Conservation (phyloP, 2,113 vertebrate genomes). For the Lophura nycthemera region DNA sequence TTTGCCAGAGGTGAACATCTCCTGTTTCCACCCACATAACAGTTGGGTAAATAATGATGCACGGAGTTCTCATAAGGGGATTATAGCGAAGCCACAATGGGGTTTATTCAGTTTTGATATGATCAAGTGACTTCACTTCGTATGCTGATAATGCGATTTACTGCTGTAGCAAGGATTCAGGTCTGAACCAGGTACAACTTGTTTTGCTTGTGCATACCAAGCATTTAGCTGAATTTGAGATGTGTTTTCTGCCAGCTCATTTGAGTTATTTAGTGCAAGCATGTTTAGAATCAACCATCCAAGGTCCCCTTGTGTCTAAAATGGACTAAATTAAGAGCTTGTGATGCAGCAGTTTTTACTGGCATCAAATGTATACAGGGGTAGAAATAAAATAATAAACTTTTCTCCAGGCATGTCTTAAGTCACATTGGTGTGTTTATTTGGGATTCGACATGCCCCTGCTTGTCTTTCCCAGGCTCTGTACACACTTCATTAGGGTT, state of each 20-base stretch:
- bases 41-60: conserved; percentile 67
- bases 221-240: conserved; percentile 30
- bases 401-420: conserved; percentile 27
- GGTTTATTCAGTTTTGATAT: conserved; percentile 67
- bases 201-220: conserved; percentile 24
- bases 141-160: conserved; percentile 53
- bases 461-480: conserved; percentile 59
- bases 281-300: conserved; percentile 2
- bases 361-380: conserved; percentile 29
- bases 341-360: conserved; percentile 63
- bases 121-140: conserved; percentile 58
- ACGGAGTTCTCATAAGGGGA: conserved; percentile 49
- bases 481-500: conserved; percentile 62
- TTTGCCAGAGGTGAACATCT: conserved; percentile 45
- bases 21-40: conserved; percentile 60
- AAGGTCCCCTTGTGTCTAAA: conserved; percentile 18
- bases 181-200: conserved; percentile 28
- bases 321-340: conserved; percentile 54
- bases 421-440: conserved; percentile 56
- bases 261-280: neutral
- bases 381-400: conserved; percentile 68
- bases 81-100: conserved; percentile 56
- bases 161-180: neutral
- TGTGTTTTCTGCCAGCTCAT: conserved; percentile 6
- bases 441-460: neutral